These are phyloP conservation scores for Microtus oregoni DNA, from an alignment of 2,113 vertebrate species.

Conservation along the genomic window DNA sequence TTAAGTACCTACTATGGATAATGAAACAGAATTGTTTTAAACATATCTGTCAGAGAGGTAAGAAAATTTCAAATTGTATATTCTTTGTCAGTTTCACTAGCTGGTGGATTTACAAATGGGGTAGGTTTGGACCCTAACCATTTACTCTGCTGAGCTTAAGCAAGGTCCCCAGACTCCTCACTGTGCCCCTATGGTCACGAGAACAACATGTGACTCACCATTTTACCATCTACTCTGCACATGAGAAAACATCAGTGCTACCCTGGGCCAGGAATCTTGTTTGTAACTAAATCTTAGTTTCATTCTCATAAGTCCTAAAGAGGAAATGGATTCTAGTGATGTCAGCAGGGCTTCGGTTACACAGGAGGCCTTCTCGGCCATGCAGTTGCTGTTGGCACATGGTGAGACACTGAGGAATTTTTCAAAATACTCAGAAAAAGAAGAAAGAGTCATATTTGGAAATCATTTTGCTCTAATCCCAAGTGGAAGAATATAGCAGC, in stretches of 20 bases:
- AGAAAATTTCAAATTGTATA: not conserved
- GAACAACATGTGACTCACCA: not conserved
- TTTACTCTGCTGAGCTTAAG: not conserved
- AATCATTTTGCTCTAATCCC: slow-evolving; percentile 9
- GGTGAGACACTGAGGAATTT: not conserved
- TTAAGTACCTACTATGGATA: not conserved
- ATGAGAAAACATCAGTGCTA: not conserved
- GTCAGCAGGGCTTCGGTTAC: not conserved
- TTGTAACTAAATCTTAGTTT: not conserved
- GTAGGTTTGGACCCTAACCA: not conserved
- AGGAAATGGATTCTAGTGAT: not conserved
- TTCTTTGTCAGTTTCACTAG: not conserved
- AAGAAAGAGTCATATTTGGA: not conserved
- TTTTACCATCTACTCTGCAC: not conserved
- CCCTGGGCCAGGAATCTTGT: not conserved
- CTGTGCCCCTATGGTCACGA: not conserved
- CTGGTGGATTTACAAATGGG: not conserved
- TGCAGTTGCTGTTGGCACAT: not conserved
- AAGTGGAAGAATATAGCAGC: not conserved
- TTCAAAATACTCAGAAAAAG: not conserved
- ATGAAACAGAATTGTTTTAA: not conserved
- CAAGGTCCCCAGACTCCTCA: not conserved
- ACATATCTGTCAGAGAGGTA: not conserved
- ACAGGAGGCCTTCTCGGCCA: not conserved
- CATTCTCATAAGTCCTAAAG: not conserved